Evolutionary conservation across 23 tunicate species (phyloP).

Genomic region (Trididemnum clinides): DNA sequence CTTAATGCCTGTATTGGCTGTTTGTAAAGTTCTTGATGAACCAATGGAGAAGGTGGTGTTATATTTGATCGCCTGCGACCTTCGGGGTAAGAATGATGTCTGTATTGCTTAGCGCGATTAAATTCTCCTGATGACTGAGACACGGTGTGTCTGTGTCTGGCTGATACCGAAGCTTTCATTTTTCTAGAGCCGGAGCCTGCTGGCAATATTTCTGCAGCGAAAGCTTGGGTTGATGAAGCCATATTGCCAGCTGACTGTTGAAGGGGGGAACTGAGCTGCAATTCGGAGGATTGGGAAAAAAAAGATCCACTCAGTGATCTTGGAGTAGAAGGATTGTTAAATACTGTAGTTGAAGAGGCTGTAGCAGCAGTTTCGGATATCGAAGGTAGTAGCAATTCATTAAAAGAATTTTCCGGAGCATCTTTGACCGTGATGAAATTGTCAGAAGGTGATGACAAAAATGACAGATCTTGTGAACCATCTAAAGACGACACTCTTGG

Average conservation of each 20-base stretch:
- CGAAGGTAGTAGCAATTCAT: neutral
- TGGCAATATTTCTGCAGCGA: neutral
- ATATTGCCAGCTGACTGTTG: neutral
- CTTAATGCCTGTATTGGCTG: too few relatives aligned
- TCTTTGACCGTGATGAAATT: neutral
- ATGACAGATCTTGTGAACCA: neutral
- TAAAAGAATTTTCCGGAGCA: neutral
- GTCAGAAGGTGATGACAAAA: neutral
- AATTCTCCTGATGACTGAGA: too few relatives aligned
- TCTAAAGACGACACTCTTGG: neutral
- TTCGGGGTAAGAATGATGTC: conserved; percentile 53
- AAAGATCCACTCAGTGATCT: neutral
- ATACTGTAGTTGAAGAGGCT: neutral
- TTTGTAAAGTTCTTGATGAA: neutral
- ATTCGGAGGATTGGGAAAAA: neutral
- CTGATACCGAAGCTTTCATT: neutral
- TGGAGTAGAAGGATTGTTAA: neutral
- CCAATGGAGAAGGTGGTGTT: conserved; percentile 35
- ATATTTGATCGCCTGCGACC: conserved; percentile 13
- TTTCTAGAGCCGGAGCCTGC: neutral
- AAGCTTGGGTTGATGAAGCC: neutral
- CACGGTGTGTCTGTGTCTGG: too few relatives aligned
- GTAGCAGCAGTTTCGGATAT: neutral
- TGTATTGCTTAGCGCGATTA: conserved; percentile 16
- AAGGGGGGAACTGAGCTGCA: neutral